Evolutionary conservation across 2,888 invertebrate genomes (phyloP), one percentile per base, ranked within the genome.

Genomic region (Acheta domesticus): DNA sequence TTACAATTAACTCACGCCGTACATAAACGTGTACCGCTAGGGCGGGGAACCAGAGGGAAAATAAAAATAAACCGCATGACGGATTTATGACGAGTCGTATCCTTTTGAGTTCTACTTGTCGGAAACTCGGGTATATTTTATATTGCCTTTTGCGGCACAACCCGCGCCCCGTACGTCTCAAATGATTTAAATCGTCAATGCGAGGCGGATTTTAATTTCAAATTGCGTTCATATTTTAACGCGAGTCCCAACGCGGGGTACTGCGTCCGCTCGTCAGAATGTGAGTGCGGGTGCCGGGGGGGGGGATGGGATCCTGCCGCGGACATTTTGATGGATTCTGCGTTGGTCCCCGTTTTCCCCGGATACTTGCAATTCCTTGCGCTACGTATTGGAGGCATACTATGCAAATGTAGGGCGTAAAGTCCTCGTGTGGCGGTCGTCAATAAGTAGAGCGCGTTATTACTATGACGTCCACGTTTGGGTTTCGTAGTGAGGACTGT

Each of bases 51-150:
- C 5, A 1, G 62, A n/a, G 62, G 62, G 62, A 14, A 62, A 62
- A 62, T 62, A 62, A 62, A 62, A 62, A 62, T 62, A n/a, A 62
- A 62, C 62, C 62, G 62, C n/a, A 62, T 62, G 62, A 62, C 62
- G 62, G 62, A 62, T 62, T 62, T 62, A 62, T 62, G 62, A 62
- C n/a, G 62, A 62, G 62, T 62, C 62, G 62, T 62, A 62, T 62
- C 62, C 62, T 62, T 62, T 62, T 62, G 62, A n/a, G 62, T n/a
- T 19, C 62, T 14, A 62, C 62, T 62, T 62, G 62, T 62, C 62
- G 62, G 62, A 62, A 62, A n/a, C 62, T 14, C 14, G 11, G 62
- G 62, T n/a, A n/a, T 62, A 62, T n/a, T 62, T 62, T 62, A 62
- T 62, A 62, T 62, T 62, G 62, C 62, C n/a, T 62, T 62, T 62